Conservation (phyloP, 1,140 invertebrate genomes). For the Mya arenaria region DNA sequence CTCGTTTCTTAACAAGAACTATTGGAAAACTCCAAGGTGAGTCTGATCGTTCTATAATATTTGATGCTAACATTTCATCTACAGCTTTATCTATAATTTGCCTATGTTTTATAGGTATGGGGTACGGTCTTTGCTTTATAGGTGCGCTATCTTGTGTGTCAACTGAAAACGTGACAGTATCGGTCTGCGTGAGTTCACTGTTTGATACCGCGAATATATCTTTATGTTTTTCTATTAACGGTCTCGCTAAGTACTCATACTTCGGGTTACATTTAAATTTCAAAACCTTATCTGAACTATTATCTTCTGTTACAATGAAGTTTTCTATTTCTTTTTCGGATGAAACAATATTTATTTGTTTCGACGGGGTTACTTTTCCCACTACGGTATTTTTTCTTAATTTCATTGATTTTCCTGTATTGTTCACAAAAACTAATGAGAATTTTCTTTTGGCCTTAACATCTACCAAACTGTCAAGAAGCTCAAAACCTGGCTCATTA, state of each 20-base stretch:
- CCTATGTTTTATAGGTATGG: slow-evolving; percentile 55
- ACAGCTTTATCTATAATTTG: slow-evolving; percentile 40
- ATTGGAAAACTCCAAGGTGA: slow-evolving; percentile 9
- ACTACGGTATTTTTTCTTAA: background rate
- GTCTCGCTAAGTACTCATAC: background rate
- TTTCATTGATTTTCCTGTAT: background rate
- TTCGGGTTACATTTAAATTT: background rate
- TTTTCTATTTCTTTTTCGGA: background rate
- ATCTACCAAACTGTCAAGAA: background rate
- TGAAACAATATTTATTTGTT: background rate
- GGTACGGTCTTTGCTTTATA: slow-evolving; percentile 53
- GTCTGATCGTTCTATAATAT: slow-evolving; percentile 41
- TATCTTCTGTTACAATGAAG: background rate
- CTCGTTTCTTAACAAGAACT: background rate
- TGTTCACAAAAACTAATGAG: background rate
- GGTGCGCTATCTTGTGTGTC: slow-evolving; percentile 49
- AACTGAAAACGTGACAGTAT: slow-evolving; percentile 32
- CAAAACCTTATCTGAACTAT: background rate
- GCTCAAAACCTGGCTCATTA: background rate
- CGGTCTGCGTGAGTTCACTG: slow-evolving; percentile 7
- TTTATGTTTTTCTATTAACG: background rate
- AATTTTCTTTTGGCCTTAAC: background rate
- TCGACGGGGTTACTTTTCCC: background rate
- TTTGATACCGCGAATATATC: background rate
- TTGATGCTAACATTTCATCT: slow-evolving; percentile 55